Evolutionary conservation across 2,888 invertebrate species (phyloP), one percentile per base, ranked within the genome.

Genomic region (Macrostomum cliftonense): DNA sequence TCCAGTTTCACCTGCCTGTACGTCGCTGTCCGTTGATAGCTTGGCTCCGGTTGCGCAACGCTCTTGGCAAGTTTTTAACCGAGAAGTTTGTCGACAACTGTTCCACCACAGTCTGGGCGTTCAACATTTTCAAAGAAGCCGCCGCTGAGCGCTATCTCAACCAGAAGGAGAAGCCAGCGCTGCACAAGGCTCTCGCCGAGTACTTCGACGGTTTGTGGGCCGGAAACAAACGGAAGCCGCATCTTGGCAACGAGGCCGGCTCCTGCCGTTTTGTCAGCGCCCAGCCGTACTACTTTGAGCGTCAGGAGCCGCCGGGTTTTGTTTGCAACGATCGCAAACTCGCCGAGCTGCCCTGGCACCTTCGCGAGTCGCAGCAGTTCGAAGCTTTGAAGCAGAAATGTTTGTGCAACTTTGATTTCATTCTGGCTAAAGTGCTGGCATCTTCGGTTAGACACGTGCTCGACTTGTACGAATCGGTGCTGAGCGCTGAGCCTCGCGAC

Each of bases 271-370:
- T 58, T 43, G 58, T 63, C 2, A 47, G 58, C 1, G 39, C 53
- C 12, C 67, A 66, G 39, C 59, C 58, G 2, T 51, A 65, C 12
- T 61, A 55, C 52, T 57, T 53, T 49, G 57, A 60, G n/a, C 14
- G 14, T 16, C 12, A 46, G 13, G 17, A 19, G 40, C 20, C 40
- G 16, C 16, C 40, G 16, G 40, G 40, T 17, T 46, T 39, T n/a
- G 28, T 37, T 12, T 82, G 79, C 70, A 84, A 85, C 71, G 75
- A 78, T 44, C 74, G 85, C 60, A 82, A 81, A 71, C 75, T 83
- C 53, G 81, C 82, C 64, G 85, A 86, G 69, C 74, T 85, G 45
- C 84, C 86, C 43, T 82, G 77, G 71, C 82, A 83, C 62, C 77
- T 79, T 64, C 77, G 79, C 65, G 77, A 78, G 58, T 58, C 63